Percentiles rank a stretch among this genome's conserved stretches.
Conservation (phyloP, 2,888 invertebrate species). For the Dermolepida albohirtum region DNA sequence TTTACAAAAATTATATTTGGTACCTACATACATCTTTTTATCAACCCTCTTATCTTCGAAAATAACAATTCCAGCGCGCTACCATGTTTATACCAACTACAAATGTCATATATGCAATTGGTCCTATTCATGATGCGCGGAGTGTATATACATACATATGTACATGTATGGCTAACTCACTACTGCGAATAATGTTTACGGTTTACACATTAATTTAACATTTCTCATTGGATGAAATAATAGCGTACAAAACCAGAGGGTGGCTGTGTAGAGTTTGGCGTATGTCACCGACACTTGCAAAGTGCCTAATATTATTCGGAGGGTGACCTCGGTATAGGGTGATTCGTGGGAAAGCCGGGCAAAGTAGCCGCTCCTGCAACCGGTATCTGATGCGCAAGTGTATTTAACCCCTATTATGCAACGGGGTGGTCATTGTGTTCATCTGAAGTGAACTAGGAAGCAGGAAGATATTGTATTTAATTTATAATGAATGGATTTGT, state of each 20-base stretch:
- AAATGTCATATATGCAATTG: no score
- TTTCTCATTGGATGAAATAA: background rate
- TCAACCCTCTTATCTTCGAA: no score
- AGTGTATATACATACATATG: no score
- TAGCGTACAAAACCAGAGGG: slow-evolving; percentile 1
- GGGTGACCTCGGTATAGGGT: slow-evolving; percentile 43
- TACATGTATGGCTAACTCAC: no score
- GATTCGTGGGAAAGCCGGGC: slow-evolving; percentile 44
- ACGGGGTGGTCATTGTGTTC: slow-evolving; percentile 42
- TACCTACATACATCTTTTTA: no score
- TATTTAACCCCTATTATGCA: slow-evolving; percentile 51
- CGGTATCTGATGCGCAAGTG: slow-evolving; percentile 47
- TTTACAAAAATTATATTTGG: no score
- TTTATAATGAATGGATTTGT: slow-evolving; percentile 48
- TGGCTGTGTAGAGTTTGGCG: slow-evolving; percentile 8
- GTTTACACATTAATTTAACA: no score
- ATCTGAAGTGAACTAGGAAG: slow-evolving; percentile 48
- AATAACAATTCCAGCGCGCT: no score
- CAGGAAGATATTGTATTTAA: slow-evolving; percentile 52
- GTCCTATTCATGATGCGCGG: no score
- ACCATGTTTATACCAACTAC: no score
- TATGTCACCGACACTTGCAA: slow-evolving; percentile 10
- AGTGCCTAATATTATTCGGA: slow-evolving; percentile 19
- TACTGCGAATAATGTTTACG: no score
- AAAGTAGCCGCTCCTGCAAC: slow-evolving; percentile 44